Percentiles rank a stretch among this genome's conserved stretches.
Evolutionary conservation across 2,888 invertebrate species (phyloP).

Genomic region (Ormyrus rosae): DNA sequence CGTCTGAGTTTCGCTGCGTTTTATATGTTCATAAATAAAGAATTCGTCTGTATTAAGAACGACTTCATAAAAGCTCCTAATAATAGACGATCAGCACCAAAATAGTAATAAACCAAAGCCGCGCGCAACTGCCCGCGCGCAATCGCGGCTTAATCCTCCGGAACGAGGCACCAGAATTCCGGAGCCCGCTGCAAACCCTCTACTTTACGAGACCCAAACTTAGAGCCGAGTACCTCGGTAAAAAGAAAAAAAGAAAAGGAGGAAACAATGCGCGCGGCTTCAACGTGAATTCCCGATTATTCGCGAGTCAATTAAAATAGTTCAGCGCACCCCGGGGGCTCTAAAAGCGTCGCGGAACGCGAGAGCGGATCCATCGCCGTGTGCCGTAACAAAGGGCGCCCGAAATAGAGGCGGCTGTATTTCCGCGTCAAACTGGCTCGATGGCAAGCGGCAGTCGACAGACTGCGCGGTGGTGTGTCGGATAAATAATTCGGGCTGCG

Average conservation of each 20-base stretch:
- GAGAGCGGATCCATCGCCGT: constrained; percentile 1
- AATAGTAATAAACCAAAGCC: too few relatives aligned
- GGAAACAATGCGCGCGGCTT: not conserved
- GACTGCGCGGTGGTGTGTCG: too few relatives aligned
- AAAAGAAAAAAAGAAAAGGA: not conserved
- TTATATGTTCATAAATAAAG: too few relatives aligned
- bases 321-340: not conserved
- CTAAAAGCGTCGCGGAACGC: constrained; percentile 25
- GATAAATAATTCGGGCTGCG: too few relatives aligned
- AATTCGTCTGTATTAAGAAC: too few relatives aligned
- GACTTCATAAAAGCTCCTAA: too few relatives aligned
- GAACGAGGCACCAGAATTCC: constrained; percentile 17
- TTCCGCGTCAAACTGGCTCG: too few relatives aligned
- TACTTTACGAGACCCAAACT: not conserved
- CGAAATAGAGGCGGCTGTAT: not conserved
- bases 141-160: not conserved
- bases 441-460: too few relatives aligned
- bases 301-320: constrained; percentile 42
- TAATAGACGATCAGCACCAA: too few relatives aligned
- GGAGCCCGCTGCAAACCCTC: not conserved
- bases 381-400: constrained; percentile 13
- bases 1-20: too few relatives aligned
- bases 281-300: constrained; percentile 35
- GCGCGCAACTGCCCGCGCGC: too few relatives aligned
- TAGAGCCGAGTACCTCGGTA: not conserved